Evolutionary conservation across 2,888 invertebrate genomes (phyloP).

Genomic region (Leptinotarsa juncta): DNA sequence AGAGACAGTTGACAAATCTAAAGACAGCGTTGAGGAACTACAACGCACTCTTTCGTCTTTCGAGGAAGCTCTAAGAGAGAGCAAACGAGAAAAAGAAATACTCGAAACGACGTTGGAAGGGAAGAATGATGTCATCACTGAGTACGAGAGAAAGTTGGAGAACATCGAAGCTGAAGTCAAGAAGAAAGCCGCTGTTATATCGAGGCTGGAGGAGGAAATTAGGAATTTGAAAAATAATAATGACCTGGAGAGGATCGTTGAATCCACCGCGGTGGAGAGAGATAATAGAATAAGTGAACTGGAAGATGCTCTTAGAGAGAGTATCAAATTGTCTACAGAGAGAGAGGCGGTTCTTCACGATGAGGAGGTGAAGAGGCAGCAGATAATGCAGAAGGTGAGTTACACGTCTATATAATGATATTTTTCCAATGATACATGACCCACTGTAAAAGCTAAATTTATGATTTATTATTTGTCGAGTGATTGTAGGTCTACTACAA

Average conservation of each 20-base stretch:
- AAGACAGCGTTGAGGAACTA: slow-evolving; percentile 62
- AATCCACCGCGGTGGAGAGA: slow-evolving; percentile 66
- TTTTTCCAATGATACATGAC: no score
- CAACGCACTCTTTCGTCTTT: slow-evolving; percentile 70
- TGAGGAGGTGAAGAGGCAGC: slow-evolving; percentile 74
- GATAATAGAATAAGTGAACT: slow-evolving; percentile 78
- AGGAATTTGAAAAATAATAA: slow-evolving; percentile 63
- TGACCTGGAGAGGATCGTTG: slow-evolving; percentile 34
- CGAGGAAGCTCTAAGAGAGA: slow-evolving; percentile 69
- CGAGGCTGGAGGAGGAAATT: slow-evolving; percentile 45
- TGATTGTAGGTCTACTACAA: no score
- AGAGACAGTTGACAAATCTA: slow-evolving; percentile 36
- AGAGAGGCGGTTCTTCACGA: slow-evolving; percentile 74
- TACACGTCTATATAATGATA: neutral
- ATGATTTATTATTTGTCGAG: no score
- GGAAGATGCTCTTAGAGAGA: slow-evolving; percentile 87
- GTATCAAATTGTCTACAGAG: slow-evolving; percentile 78
- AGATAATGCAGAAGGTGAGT: slow-evolving; percentile 75
- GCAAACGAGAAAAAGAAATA: slow-evolving; percentile 63
- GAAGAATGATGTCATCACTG: slow-evolving; percentile 50
- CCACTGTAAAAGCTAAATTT: no score
- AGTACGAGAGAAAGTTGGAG: slow-evolving; percentile 48
- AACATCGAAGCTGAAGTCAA: slow-evolving; percentile 46
- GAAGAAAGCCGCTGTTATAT: slow-evolving; percentile 34
- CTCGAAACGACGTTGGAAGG: slow-evolving; percentile 54